phyloP scores from a whole-genome alignment of 2,888 invertebrate species.

The Ariolimax columbianus region DNA sequence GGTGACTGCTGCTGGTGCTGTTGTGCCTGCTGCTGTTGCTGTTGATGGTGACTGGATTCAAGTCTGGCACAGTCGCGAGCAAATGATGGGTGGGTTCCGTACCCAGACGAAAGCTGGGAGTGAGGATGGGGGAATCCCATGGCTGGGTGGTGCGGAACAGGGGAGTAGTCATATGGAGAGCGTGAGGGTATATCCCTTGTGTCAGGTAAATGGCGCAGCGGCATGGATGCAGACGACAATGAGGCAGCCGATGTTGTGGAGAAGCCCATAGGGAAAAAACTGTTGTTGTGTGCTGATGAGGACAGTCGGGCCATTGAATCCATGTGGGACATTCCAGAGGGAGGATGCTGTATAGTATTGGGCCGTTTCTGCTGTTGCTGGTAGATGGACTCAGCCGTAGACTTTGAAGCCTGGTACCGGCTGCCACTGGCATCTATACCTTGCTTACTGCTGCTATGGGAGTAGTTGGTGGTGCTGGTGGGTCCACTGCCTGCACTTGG shows the following conservation, averaged over 20 bases:
- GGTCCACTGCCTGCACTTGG: conserved; percentile 27
- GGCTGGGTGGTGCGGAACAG: conserved; percentile 39
- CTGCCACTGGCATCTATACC: neutral
- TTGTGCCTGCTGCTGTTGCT: conserved; percentile 38
- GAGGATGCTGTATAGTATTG: conserved; percentile 52
- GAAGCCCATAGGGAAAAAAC: conserved; percentile 58
- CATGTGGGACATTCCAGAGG: conserved; percentile 40
- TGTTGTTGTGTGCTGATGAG: conserved; percentile 72
- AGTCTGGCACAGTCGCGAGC: conserved; percentile 38
- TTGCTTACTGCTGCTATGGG: conserved; percentile 3
- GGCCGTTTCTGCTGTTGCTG: conserved; percentile 60
- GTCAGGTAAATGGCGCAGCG: conserved; percentile 45
- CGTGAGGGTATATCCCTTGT: conserved; percentile 31
- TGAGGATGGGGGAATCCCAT: conserved; percentile 50
- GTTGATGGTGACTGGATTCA: conserved; percentile 33
- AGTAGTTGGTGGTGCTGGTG: neutral
- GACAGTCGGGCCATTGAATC: conserved; percentile 46
- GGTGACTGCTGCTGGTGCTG: conserved; percentile 41
- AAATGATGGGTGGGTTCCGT: conserved; percentile 35
- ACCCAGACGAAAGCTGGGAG: conserved; percentile 42
- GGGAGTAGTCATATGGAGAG: conserved; percentile 47
- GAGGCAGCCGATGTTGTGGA: conserved; percentile 81
- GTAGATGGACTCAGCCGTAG: conserved; percentile 64
- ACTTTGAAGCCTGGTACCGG: conserved; percentile 29
- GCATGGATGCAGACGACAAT: conserved; percentile 70